Evolutionary conservation across 1,140 invertebrate species (phyloP).

Genomic region (Heliconius eleuchia): DNA sequence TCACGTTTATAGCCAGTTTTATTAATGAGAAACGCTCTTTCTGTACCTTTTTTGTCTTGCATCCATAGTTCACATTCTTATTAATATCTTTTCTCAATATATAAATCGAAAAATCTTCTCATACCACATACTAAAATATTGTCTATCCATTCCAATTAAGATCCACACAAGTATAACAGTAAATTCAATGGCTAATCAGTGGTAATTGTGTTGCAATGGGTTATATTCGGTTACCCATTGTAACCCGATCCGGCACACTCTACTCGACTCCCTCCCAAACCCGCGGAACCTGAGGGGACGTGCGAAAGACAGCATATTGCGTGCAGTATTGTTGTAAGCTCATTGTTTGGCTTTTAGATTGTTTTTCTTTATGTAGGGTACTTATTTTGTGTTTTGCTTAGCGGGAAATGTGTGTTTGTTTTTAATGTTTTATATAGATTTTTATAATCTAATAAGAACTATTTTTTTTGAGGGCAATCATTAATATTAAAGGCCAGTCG

Average conservation of each 20-base stretch:
- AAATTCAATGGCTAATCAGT: constrained; percentile 67
- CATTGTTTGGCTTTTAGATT: constrained; percentile 42
- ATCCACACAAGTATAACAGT: constrained; percentile 13
- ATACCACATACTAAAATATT: neutral
- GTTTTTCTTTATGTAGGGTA: constrained; percentile 31
- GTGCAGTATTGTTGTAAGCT: constrained; percentile 35
- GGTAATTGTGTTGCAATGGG: constrained; percentile 63
- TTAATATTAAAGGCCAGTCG: too few species aligned
- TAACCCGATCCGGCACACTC: constrained; percentile 54
- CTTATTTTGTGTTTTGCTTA: constrained; percentile 6
- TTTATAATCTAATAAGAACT: neutral
- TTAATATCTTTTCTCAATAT: too few species aligned
- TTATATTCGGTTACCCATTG: constrained; percentile 53
- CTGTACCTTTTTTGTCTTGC: too few species aligned
- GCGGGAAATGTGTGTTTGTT: neutral
- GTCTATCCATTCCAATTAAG: neutral
- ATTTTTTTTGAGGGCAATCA: too few species aligned
- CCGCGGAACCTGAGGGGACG: constrained; percentile 49
- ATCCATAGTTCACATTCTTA: too few species aligned
- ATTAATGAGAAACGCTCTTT: too few species aligned
- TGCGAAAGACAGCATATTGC: constrained; percentile 60
- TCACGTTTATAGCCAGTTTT: too few species aligned
- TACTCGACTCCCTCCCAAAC: constrained; percentile 16
- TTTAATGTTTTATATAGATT: neutral
- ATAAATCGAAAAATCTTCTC: neutral